Conservation (phyloP, 2,113 vertebrate genomes). For the Ictalurus punctatus region DNA sequence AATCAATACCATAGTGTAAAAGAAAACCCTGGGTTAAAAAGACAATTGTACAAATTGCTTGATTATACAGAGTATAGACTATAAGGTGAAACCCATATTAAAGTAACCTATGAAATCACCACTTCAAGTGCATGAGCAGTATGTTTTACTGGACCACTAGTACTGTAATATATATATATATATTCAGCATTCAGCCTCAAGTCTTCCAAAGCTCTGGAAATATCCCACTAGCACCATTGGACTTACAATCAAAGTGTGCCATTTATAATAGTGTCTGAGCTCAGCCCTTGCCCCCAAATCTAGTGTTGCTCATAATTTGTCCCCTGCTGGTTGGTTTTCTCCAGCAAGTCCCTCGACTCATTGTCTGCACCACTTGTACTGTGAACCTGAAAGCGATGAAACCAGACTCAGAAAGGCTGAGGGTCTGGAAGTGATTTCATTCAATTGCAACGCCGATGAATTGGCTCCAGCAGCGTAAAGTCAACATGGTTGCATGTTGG, state of each 20-base stretch:
- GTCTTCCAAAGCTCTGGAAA: not conserved
- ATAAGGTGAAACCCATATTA: not conserved
- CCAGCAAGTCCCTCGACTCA: constrained; percentile 1
- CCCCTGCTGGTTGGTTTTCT: constrained; percentile 28
- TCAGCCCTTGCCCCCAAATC: constrained; percentile 1
- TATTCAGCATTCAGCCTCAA: not conserved
- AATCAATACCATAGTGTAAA: not conserved
- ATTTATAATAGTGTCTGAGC: constrained; percentile 3
- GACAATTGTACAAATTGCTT: not conserved
- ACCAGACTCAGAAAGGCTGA: constrained; percentile 67
- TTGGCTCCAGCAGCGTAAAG: constrained; percentile 81
- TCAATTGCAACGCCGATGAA: constrained; percentile 81
- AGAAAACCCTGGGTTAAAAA: not conserved
- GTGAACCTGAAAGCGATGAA: constrained; percentile 69
- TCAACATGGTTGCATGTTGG: constrained; percentile 79
- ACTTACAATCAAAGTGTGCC: not conserved
- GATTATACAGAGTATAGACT: not conserved
- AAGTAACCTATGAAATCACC: not conserved
- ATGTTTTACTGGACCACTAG: not conserved
- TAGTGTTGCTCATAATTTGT: constrained; percentile 18
- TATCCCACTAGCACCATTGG: not conserved
- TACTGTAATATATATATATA: not conserved
- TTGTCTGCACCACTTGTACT: constrained; percentile 35
- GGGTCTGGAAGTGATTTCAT: constrained; percentile 87
- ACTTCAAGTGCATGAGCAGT: not conserved